Evolutionary conservation across 2,113 vertebrate species (phyloP).

Genomic region (Lethenteron camtschaticum): DNA sequence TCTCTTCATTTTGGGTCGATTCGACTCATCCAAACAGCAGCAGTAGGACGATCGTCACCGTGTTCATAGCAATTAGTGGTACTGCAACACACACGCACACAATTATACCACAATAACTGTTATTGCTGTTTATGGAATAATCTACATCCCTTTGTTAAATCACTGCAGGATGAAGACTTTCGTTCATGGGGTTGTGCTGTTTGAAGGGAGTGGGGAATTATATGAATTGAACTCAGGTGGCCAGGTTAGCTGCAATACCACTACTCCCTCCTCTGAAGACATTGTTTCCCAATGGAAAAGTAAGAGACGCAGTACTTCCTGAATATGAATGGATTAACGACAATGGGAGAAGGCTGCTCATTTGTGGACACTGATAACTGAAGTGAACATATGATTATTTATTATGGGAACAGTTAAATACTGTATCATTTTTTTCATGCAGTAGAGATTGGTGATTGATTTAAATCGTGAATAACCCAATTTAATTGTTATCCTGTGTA

Average conservation of each 20-base stretch:
- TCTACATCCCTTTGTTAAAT: not conserved
- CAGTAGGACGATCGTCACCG: constrained; percentile 50
- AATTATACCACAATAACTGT: not conserved
- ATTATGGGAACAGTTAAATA: too few species aligned
- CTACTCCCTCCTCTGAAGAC: not conserved
- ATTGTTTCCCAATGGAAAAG: too few species aligned
- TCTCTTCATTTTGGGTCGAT: not conserved
- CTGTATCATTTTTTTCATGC: too few species aligned
- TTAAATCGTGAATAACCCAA: too few species aligned
- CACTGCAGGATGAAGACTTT: not conserved
- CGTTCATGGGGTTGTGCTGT: too few species aligned
- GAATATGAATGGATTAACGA: too few species aligned
- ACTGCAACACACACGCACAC: constrained; percentile 25
- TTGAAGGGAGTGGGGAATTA: not conserved
- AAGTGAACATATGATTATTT: too few species aligned
- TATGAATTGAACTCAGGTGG: not conserved
- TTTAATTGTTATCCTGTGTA: too few species aligned
- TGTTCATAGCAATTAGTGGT: constrained; percentile 67
- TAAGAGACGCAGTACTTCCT: too few species aligned
- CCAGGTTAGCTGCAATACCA: not conserved
- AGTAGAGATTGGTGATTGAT: too few species aligned
- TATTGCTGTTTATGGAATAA: not conserved
- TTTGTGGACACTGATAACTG: too few species aligned
- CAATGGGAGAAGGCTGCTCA: too few species aligned
- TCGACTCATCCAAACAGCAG: constrained; percentile 56